Percentiles rank a stretch among this genome's conserved stretches.
These are phyloP conservation scores for Manis crassicaudata DNA, from an alignment of 2,797 vertebrate genomes.

Conservation along the genomic window DNA sequence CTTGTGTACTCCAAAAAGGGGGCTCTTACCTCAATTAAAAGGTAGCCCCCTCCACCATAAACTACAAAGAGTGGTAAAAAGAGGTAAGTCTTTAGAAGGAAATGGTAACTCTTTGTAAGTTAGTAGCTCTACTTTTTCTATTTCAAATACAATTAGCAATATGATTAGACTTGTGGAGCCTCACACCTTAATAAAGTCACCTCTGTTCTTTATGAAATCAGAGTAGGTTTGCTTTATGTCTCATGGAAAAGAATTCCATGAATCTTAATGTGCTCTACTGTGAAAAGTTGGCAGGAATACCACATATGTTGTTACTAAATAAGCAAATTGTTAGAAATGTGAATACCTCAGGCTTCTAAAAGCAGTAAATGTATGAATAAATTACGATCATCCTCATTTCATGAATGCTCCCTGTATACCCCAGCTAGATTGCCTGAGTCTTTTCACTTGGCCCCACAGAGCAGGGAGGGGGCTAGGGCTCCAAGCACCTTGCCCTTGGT, in stretches of 20 bases:
- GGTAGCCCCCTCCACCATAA: not conserved
- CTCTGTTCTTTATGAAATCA: not conserved
- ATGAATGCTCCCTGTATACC: not conserved
- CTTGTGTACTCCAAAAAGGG: not conserved
- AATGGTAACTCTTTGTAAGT: not conserved
- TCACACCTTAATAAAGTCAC: not conserved
- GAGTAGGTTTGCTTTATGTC: not conserved
- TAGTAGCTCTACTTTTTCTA: slow-evolving; percentile 4
- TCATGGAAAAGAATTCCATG: slow-evolving; percentile 4
- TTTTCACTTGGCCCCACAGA: not conserved
- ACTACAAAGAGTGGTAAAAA: not conserved
- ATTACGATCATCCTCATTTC: not conserved
- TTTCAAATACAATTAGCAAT: not conserved
- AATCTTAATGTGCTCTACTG: slow-evolving; percentile 15
- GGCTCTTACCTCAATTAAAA: slow-evolving; percentile 4
- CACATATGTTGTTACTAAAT: not conserved
- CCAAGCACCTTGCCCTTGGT: not conserved
- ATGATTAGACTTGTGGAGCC: not conserved
- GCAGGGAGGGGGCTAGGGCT: not conserved
- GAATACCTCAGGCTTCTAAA: not conserved
- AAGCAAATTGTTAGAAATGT: not conserved
- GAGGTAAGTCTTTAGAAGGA: not conserved
- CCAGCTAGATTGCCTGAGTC: accelerated
- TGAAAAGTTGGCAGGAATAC: slow-evolving; percentile 1
- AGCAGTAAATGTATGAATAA: not conserved